Percentiles rank a stretch among this genome's conserved stretches.
Conservation (phyloP, 2,797 vertebrate species). For the Bradypodion pumilum region DNA sequence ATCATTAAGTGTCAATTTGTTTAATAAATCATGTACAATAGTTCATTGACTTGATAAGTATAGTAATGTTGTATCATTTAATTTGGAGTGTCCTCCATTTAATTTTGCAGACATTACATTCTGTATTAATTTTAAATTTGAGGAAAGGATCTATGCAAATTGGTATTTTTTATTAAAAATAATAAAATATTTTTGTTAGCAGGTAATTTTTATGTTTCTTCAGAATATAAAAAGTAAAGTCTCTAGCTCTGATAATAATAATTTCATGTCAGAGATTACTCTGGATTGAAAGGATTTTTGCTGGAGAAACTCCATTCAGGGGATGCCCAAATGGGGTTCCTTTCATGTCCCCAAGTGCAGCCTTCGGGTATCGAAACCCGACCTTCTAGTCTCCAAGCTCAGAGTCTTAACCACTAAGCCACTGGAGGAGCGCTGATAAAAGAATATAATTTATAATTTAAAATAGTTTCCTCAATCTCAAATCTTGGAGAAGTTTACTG, state of each 20-base stretch:
- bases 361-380: no score
- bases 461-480: background rate
- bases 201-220: background rate
- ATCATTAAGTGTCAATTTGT: conserved; percentile 34
- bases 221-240: background rate
- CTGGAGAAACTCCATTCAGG: no score
- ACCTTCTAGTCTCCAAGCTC: no score
- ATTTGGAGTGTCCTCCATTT: background rate
- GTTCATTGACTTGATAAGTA: conserved; percentile 39
- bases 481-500: background rate
- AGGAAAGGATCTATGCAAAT: background rate
- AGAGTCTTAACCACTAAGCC: no score
- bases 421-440: background rate
- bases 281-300: no score
- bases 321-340: no score
- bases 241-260: background rate
- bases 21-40: conserved; percentile 36
- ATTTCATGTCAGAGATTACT: no score
- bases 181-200: background rate
- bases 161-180: background rate
- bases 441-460: background rate
- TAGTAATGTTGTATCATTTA: background rate
- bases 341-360: no score
- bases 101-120: no score
- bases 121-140: background rate